Conservation (phyloP, 2,888 invertebrate species). For the Cantharis flavilabris region DNA sequence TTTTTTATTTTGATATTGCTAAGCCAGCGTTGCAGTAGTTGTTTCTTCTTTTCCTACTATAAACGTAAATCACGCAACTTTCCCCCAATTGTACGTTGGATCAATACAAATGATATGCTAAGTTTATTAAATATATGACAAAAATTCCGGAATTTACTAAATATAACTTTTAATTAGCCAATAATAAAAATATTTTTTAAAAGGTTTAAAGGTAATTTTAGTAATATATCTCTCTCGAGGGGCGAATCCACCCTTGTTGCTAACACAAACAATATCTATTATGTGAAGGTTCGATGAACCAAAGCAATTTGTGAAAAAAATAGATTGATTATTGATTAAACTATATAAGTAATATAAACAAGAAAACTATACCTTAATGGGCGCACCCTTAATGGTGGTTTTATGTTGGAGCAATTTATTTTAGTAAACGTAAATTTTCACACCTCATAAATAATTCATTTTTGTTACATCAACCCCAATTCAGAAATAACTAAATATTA, state of each 20-base stretch:
- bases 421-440: not conserved
- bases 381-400: not conserved
- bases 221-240: not conserved
- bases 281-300: not conserved
- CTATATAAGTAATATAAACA: not conserved
- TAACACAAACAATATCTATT: not conserved
- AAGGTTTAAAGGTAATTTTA: not conserved
- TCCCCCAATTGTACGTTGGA: not conserved
- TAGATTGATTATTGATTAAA: not conserved
- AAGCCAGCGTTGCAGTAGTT: not conserved
- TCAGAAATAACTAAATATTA: not conserved
- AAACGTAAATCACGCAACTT: not conserved
- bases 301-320: not conserved
- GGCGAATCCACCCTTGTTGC: not conserved
- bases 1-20: not conserved
- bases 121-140: not conserved
- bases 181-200: not conserved
- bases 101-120: not conserved
- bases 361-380: not conserved
- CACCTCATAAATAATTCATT: not conserved
- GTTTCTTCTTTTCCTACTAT: not conserved
- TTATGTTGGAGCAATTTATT: not conserved
- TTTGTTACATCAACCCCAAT: not conserved
- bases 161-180: not conserved
- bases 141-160: not conserved